A percentile compares a stretch with the other conserved stretches of the same genome.
Conservation (phyloP, 1,140 invertebrate genomes). For the Cyclina sinensis region DNA sequence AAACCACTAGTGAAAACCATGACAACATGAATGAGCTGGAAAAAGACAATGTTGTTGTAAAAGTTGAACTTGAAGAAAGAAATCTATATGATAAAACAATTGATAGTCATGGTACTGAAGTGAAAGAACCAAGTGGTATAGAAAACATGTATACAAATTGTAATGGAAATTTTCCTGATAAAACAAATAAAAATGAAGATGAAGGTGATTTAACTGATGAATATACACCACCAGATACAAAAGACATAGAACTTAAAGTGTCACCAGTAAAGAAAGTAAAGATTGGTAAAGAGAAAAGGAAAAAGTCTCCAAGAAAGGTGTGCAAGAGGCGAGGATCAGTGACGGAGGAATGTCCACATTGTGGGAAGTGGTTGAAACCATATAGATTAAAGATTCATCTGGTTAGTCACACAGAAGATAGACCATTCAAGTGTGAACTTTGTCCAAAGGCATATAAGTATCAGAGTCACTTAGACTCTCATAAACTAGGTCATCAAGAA, state of each 20-base stretch:
- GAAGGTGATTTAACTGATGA: constrained; percentile 21
- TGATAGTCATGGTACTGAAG: background rate
- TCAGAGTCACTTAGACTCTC: background rate
- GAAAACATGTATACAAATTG: too few species aligned
- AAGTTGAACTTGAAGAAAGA: background rate
- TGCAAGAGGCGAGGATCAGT: background rate
- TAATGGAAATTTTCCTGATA: too few species aligned
- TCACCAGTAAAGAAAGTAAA: background rate
- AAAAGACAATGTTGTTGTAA: constrained; percentile 1
- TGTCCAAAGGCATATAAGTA: constrained; percentile 46
- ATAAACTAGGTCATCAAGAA: background rate
- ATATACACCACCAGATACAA: background rate
- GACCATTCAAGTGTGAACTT: background rate
- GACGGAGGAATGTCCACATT: constrained; percentile 11
- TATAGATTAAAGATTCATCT: constrained; percentile 6
- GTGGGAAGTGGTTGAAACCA: background rate
- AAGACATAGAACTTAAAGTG: background rate
- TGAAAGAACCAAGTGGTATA: background rate
- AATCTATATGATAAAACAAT: background rate
- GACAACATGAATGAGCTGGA: background rate
- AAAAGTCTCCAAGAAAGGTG: background rate
- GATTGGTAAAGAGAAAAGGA: background rate
- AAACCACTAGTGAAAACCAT: background rate
- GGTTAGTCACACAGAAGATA: background rate
- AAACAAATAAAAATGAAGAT: constrained; percentile 5